Base-by-base conservation (phyloP, 2,113 vertebrate genomes). In the Ariopsis seemanni region DNA sequence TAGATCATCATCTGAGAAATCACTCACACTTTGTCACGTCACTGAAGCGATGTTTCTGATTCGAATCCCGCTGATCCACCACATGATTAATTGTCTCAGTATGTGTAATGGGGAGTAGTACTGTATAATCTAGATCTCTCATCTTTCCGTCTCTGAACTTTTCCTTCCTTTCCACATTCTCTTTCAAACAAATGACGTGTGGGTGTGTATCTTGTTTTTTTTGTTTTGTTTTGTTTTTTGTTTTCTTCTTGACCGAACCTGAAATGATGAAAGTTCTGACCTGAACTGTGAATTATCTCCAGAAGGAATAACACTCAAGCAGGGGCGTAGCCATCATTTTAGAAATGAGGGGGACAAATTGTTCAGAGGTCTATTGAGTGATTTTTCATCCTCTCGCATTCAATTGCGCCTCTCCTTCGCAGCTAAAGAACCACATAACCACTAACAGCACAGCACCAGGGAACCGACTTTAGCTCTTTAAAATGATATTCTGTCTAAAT, bases 41-140 rank as follows among this genome's bases (percentile, higher is more conserved):
- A 88, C 74, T 85, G 81, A 85, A 48, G 60, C 42, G 53, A 48
- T 67, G 67, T 83, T 89, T 67, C 67, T 67, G 60, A 78, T 74
- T 71, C 22, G 48, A 69, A 85, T 42, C 15, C 84, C 48, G 57
- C 27, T 58, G 72, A 82, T 86, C 34, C 34, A 20, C 2, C 22
- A 20, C 34, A 17, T 34, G 9, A 69, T 50, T 34, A 55, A 20
- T 27, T 42, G 69, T 63, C 75, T 79, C 77, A 42, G 69, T 27
- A 77, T 78, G 71, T 69, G 63, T 85, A 89, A 67, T 72, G 17
- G 69, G 69, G 55, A 86, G 83, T 63, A 52, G 69, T 81, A 34
- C n/a, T 42, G 42, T 42, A 42, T 42, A 20, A 25, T 86, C 69
- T 30, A 72, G 65, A 82, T 55, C 65, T 85, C 81, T 77, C 27